These are phyloP conservation scores for Rana temporaria DNA, from an alignment of 2,113 vertebrate genomes.

Conservation along the genomic window DNA sequence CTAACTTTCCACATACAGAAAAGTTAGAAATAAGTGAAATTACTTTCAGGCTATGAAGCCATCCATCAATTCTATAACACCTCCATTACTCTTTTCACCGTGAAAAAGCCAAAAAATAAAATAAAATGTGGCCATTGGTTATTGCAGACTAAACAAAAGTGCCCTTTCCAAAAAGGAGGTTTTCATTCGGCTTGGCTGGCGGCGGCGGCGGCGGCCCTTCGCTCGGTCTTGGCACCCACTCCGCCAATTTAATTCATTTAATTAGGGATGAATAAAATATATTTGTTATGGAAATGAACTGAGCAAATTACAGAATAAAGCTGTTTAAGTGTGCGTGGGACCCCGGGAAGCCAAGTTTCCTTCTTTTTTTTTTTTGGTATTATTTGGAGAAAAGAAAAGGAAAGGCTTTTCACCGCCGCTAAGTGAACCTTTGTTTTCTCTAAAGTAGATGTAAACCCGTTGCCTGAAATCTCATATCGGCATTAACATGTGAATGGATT, in stretches of 20 bases:
- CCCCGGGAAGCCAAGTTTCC: neutral
- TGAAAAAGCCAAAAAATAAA: constrained; percentile 8
- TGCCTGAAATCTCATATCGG: too few species aligned
- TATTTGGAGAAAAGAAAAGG: neutral
- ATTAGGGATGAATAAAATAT: constrained; percentile 45
- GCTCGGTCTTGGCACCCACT: constrained; percentile 8
- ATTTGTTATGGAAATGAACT: constrained; percentile 39
- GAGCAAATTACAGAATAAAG: constrained; percentile 11
- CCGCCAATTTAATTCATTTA: constrained; percentile 35
- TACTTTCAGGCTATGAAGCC: neutral
- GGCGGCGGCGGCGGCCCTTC: neutral
- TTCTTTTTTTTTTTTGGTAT: too few species aligned
- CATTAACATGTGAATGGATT: too few species aligned
- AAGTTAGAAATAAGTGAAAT: too few species aligned
- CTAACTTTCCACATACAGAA: too few species aligned
- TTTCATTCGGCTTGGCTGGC: constrained; percentile 16
- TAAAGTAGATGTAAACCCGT: too few species aligned
- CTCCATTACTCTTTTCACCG: neutral
- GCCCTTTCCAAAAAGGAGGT: constrained; percentile 18
- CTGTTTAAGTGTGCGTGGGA: neutral
- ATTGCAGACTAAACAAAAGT: constrained; percentile 21
- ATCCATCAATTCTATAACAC: neutral
- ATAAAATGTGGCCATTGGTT: neutral
- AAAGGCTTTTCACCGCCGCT: neutral
- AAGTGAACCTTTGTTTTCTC: neutral